These are phyloP conservation scores for Amazona ochrocephala DNA, from an alignment of 2,797 vertebrate genomes.

Conservation along the genomic window DNA sequence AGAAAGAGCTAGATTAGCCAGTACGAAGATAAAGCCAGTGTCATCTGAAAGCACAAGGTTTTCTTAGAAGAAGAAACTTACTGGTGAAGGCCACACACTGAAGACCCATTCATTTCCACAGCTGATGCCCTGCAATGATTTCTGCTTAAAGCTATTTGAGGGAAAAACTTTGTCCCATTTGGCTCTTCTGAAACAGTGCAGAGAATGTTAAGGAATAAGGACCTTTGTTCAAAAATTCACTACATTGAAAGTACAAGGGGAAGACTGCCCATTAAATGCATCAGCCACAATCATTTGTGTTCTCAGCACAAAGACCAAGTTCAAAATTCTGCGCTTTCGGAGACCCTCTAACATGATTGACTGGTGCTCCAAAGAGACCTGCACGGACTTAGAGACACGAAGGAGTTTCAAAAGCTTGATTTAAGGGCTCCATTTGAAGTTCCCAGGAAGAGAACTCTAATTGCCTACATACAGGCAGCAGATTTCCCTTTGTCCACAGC, in stretches of 20 bases:
- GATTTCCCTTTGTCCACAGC: slow-evolving; percentile 9
- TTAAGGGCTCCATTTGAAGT: slow-evolving; percentile 15
- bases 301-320: slow-evolving; percentile 38
- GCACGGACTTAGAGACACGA: background rate
- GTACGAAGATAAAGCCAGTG: background rate
- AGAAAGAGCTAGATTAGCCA: background rate
- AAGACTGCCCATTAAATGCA: background rate
- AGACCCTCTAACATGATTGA: background rate
- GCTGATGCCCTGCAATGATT: background rate
- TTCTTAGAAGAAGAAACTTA: background rate
- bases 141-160: background rate
- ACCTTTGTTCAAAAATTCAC: slow-evolving; percentile 13
- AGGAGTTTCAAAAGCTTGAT: background rate
- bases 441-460: background rate
- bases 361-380: background rate
- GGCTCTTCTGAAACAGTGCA: background rate
- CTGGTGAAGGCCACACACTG: background rate
- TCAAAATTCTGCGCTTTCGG: background rate
- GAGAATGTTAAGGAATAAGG: slow-evolving; percentile 31
- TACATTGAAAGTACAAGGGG: background rate
- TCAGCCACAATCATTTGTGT: slow-evolving; percentile 11
- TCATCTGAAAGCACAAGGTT: background rate
- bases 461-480: background rate
- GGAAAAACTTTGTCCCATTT: background rate
- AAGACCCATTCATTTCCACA: background rate